Evolutionary conservation across 37 sponge, comb jelly and placozoan genomes (phyloP), one percentile per base, ranked within the genome.

Genomic region (Chondrosia reniformis): DNA sequence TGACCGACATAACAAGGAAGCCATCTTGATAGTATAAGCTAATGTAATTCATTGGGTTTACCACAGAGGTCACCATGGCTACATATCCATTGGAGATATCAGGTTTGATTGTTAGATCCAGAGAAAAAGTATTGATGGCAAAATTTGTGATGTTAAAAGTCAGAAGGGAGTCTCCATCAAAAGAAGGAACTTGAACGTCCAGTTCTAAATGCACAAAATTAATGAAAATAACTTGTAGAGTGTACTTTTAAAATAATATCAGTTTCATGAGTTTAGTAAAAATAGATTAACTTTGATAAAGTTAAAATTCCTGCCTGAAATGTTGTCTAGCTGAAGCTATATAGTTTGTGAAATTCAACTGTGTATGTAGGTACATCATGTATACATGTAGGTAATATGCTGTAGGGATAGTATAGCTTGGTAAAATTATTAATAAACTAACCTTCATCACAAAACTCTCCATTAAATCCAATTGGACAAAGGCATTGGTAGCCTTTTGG

Each of bases 71-170:
- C n/a, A n/a, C n/a, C n/a, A n/a, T n/a, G n/a, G n/a, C n/a, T n/a
- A n/a, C n/a, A n/a, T n/a, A n/a, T 32, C 88, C 88, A 67, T 75
- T 63, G n/a, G 67, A 63, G 0, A 59, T 28, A 25, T 30, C 0
- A 0, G 88, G 88, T 42, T 80, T 41, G 28, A 88, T 55, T 45
- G n/a, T n/a, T n/a, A n/a, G n/a, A n/a, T 83, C 84, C 33, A 88
- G 22, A 13, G n/a, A 59, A 10, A 88, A 42, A 21, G 22, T 41
- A 28, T 84, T 88, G n/a, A 73, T 64, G 8, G 67, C 83, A 75
- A 75, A 88, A 33, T 74, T 30, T 32, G 74, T 34, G 25, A 45
- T 36, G 22, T 83, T 79, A 21, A 76, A 66, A 0, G 61, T 44
- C 9, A 75, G 52, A 41, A 62, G 79, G 39, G 82, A 81, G 13